Percentiles rank a stretch among this genome's conserved stretches.
Conservation (phyloP, 2,113 vertebrate species). For the Pelmatolapia mariae region DNA sequence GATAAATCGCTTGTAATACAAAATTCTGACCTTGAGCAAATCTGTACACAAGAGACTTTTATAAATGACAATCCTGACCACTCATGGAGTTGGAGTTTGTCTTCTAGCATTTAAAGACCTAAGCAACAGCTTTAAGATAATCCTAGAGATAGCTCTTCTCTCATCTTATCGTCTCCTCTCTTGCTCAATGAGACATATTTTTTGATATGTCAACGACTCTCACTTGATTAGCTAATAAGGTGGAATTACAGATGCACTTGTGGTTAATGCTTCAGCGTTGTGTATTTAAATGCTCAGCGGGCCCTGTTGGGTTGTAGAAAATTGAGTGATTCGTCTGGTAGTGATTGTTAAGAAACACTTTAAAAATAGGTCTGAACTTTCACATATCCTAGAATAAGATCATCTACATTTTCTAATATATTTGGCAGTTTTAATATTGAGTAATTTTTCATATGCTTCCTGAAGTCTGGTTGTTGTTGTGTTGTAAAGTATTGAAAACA, state of each 20-base stretch:
- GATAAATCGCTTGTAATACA: conserved; percentile 5
- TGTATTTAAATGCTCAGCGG: neutral
- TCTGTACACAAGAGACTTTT: neutral
- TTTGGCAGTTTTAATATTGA: neutral
- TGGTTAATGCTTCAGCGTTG: conserved; percentile 26
- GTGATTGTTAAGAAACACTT: neutral
- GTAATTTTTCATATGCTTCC: neutral
- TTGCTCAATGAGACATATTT: conserved; percentile 26
- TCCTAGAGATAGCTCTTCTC: conserved; percentile 29
- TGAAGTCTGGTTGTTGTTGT: neutral
- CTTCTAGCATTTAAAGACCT: neutral
- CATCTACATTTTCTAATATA: neutral
- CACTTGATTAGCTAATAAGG: conserved; percentile 56
- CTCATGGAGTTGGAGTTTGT: neutral
- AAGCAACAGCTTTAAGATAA: conserved; percentile 16
- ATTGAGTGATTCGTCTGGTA: neutral
- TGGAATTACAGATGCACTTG: conserved; percentile 21
- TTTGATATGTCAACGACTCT: conserved; percentile 17
- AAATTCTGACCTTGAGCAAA: conserved; percentile 18
- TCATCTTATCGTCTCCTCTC: conserved; percentile 12
- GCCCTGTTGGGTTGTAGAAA: neutral
- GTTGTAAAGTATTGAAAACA: neutral
- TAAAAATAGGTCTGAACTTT: neutral
- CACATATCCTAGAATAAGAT: neutral
- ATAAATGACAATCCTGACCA: neutral